Conservation (phyloP, 2,113 vertebrate genomes). For the Eubucco bourcierii region DNA sequence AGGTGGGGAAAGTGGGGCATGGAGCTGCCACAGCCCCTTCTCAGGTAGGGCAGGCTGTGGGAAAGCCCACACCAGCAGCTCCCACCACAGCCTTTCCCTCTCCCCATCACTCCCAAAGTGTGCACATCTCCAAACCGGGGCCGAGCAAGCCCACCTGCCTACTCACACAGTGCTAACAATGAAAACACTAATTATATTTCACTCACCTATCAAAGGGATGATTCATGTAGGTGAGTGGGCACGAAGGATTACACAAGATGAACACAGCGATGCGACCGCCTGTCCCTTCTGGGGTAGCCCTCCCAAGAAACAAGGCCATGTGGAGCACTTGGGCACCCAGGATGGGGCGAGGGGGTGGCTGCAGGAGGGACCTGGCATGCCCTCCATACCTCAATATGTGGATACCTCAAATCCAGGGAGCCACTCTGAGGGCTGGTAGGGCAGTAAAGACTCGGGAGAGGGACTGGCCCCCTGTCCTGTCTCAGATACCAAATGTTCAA, state of each 20-base stretch:
- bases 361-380: neutral
- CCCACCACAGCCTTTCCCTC: neutral
- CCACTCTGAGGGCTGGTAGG: neutral
- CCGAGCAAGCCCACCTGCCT: conserved; percentile 58
- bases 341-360: neutral
- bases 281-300: neutral
- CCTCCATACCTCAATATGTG: no score
- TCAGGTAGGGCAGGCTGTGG: neutral
- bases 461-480: neutral
- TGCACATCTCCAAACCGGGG: neutral
- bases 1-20: neutral
- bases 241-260: conserved; percentile 43
- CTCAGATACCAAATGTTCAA: neutral
- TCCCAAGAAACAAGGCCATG: neutral
- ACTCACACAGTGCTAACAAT: conserved; percentile 52
- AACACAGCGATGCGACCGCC: neutral
- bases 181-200: conserved; percentile 63
- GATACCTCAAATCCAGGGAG: neutral
- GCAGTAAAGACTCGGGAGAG: accelerated
- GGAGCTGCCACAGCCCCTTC: neutral
- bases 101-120: neutral
- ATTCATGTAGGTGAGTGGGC: conserved; percentile 60
- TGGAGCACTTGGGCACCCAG: neutral
- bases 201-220: conserved; percentile 61
- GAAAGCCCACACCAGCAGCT: neutral